Base-by-base conservation (phyloP, 2,888 invertebrate genomes). In the Cactoblastis cactorum region DNA sequence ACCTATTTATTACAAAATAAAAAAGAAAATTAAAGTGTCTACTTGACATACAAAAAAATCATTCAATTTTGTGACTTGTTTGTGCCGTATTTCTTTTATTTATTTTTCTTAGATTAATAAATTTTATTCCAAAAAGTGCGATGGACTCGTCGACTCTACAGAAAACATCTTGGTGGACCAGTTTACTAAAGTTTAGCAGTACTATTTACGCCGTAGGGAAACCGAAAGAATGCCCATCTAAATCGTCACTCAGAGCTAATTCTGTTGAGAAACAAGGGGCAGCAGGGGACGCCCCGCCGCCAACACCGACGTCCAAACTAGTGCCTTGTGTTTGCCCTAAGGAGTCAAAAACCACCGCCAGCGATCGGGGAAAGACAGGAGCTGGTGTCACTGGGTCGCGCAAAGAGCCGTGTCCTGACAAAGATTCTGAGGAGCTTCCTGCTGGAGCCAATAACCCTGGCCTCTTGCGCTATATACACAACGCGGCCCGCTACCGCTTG, bases 341-440 rank as follows among this genome's bases (percentile, higher is more conserved):
- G 3, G 54, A 54, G 8, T 19, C 60, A 3, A 74, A 77, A 24
- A 67, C 65, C 53, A 73, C 67, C 0, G 66, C 69, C 0, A 61
- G 75, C 2, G 78, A 87, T 54, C 71, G 86, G n/a, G 89, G 89
- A 2, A 88, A 82, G 59, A 83, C 88, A 0, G 89, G 88, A 0
- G 88, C 87, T 1, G 87, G 88, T 1, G 81, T 89, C 11, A 80
- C 84, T 1, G 89, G 88, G 3, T 84, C 88, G 8, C 74, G 88
- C n/a, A 68, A 74, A 0, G 74, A 75, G 15, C 62, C 69, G 2
- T 53, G 62, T 12, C 50, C 57, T 50, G 73, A 65, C 0, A 75
- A 71, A 49, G 70, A 69, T 3, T 55, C 68, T 0, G 73, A 71
- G 0, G 69, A 69, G 34, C 62, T 85, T 0, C 86, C 86, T 0